Conservation (phyloP, 2,888 invertebrate genomes). For the Ametastegia equiseti region DNA sequence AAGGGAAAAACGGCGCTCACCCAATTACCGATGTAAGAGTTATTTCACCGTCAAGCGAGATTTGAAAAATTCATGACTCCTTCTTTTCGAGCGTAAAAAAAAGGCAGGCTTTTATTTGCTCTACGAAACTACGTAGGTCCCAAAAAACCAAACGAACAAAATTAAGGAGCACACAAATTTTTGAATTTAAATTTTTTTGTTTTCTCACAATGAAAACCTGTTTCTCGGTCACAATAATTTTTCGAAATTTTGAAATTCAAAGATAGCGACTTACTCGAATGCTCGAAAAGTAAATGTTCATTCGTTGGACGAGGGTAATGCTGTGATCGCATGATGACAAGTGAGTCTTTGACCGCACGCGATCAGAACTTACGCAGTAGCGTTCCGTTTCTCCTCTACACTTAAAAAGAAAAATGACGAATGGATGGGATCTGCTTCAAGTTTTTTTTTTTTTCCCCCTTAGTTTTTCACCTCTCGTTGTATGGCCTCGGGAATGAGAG, state of each 20-base stretch:
- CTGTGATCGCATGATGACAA: constrained; percentile 40
- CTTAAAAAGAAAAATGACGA: constrained; percentile 4
- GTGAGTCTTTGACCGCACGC: constrained; percentile 39
- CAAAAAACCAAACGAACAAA: background rate
- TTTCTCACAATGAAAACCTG: too few relatives aligned
- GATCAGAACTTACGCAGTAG: background rate
- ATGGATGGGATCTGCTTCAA: constrained; percentile 16
- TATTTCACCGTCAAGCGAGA: constrained; percentile 3
- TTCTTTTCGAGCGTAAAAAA: background rate
- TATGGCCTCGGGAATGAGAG: background rate
- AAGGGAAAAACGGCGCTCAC: background rate
- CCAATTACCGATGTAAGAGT: constrained; percentile 19
- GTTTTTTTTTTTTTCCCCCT: background rate
- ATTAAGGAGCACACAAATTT: too few relatives aligned
- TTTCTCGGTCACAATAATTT: too few relatives aligned
- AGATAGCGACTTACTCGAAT: background rate
- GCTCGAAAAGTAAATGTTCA: background rate
- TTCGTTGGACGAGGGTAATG: constrained; percentile 4
- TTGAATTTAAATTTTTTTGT: too few relatives aligned
- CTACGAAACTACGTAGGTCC: background rate
- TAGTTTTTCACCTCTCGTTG: background rate
- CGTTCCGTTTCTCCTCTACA: constrained; percentile 4
- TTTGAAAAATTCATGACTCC: background rate
- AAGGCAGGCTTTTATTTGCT: background rate
- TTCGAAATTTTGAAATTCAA: background rate